Evolutionary conservation across 2,113 vertebrate species (phyloP), one percentile per base, ranked within the genome.

Genomic region (Scalopus aquaticus): DNA sequence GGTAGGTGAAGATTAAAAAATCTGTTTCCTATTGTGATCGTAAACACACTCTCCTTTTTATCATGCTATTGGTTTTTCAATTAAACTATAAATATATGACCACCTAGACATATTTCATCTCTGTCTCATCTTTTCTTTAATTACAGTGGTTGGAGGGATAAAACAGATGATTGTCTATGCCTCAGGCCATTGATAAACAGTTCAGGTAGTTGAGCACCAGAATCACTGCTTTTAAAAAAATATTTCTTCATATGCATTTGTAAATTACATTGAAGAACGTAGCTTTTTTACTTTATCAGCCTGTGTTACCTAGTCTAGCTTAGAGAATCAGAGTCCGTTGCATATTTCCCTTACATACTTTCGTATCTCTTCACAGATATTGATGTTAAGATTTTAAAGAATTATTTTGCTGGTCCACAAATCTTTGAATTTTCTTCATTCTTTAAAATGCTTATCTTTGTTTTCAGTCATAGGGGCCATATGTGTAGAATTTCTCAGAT

Each of bases 401-500:
- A 88, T 84, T 58, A 74, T 60, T 93, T 93, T 95, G 44, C 78
- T 93, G 24, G 15, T 85, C 67, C 49, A 39, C n/a, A 94, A 56
- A 51, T 95, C 65, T 73, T 96, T 82, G n/a, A 0, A 17, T 78
- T 91, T 77, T 95, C 46, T 96, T 93, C 13, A 54, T 95, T 93
- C 49, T 96, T 95, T 92, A 83, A 42, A 96, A 85, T 13, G 46
- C 2, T 88, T 96, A 77, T 58, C 19, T 92, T 83, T 49, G 13
- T 91, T 91, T 94, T 93, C 58, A 95, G 46, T 87, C 49, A 74
- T 79, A 79, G 56, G 5, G 15, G 46, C 81, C 60, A 70, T 82
- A 35, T 58, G 3, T 92, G 32, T 96, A 46, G 62, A 79, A 56
- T 94, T 95, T 96, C 67, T 94, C 67, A 93, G 76, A 93, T 94